Base-by-base conservation (phyloP, 2,888 invertebrate genomes). In the Catocala fraxini region DNA sequence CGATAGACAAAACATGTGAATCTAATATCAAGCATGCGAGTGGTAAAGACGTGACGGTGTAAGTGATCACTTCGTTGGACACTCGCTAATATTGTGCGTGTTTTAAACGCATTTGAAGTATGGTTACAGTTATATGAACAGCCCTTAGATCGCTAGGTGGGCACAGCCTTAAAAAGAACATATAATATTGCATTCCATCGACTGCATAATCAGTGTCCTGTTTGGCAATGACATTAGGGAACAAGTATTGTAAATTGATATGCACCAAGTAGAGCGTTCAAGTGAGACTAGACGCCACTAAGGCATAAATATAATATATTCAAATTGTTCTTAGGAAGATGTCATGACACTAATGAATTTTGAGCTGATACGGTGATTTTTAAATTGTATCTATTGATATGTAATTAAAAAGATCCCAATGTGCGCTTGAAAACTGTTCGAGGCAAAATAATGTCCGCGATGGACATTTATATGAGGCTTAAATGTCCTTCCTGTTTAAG, bases 211-310 rank as follows among this genome's bases (percentile, higher is more conserved):
- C 70, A 67, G 63, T 74, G 53, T 73, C 64, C 70, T 75, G 65
- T 77, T 79, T 75, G 77, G 59, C 34, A 13, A 52, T 75, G 59
- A 70, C 53, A 69, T 70, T 72, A 78, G 88, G 89, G 89, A 89
- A 82, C 89, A 89, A 88, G 71, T 79, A 78, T 80, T 81, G 71
- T 84, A 83, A 84, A 80, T 71, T 80, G 74, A 75, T 70, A 86
- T 81, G 83, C 86, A 88, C 87, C 89, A 85, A 84, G 76, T 80
- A 80, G 72, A 80, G 80, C 77, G 83, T 81, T 84, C 83, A 84
- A 87, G 84, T 87, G 87, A 88, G 86, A 89, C 74, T 89, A 87
- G 82, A 78, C 67, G 82, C 81, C 82, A 74, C 6, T 85, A 83
- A 81, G 84, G 83, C 81, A 77, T 62, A 63, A 70, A 64, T 54